Evolutionary conservation across 2,113 vertebrate species (phyloP).

Genomic region (Chunga burmeisteri): DNA sequence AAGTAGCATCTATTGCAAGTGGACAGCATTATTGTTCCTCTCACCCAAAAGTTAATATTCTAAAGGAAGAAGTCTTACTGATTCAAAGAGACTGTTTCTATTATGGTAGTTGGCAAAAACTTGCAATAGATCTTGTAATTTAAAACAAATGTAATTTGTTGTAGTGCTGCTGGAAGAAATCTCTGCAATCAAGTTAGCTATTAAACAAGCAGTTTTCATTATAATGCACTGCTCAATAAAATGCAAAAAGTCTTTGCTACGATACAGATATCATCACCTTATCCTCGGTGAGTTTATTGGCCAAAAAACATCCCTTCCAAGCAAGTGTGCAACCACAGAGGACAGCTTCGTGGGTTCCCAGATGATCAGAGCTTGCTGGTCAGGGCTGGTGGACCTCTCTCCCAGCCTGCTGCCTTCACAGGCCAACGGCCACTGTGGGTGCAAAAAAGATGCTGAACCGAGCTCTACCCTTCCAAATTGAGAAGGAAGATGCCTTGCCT

Average conservation of each 20-base stretch:
- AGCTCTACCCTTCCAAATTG: not conserved
- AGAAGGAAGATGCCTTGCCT: not conserved
- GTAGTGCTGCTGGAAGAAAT: slow-evolving; percentile 9
- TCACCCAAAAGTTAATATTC: not conserved
- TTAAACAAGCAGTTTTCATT: not conserved
- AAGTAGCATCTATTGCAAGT: not conserved
- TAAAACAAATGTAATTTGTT: not conserved
- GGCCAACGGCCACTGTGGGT: not conserved
- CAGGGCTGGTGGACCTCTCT: not conserved
- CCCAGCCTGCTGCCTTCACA: not conserved
- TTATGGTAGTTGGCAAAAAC: not conserved
- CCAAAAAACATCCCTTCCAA: not conserved
- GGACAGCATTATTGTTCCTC: not conserved
- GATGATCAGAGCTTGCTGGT: not conserved
- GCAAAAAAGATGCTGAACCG: accelerated
- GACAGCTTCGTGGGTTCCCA: not conserved
- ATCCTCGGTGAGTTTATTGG: not conserved
- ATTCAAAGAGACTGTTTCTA: not conserved
- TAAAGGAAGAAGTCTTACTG: not conserved
- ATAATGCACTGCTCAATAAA: not conserved
- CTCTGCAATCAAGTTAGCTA: not conserved
- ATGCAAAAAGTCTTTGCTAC: not conserved
- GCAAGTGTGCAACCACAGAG: not conserved
- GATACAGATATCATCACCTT: not conserved
- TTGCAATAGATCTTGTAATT: not conserved